Evolutionary conservation across 1,140 invertebrate genomes (phyloP).

Genomic region (Sitophilus oryzae): DNA sequence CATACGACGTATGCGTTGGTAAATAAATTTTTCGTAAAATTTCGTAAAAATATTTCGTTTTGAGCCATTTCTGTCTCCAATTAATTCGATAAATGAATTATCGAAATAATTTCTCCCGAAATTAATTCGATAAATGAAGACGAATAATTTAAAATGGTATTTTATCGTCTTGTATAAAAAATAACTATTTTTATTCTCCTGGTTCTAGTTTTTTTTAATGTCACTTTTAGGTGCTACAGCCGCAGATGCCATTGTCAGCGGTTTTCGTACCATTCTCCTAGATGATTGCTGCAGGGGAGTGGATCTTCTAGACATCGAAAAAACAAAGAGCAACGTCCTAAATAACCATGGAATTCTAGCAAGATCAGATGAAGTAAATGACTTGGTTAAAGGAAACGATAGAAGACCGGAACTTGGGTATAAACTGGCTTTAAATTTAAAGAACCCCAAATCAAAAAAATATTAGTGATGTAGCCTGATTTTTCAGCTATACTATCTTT

Average conservation of each 20-base stretch:
- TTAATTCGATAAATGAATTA: too few species aligned
- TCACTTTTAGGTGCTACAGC: slow-evolving; percentile 58
- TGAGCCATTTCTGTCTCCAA: too few species aligned
- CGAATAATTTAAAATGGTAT: neutral
- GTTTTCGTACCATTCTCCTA: slow-evolving; percentile 62
- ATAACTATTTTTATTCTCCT: neutral
- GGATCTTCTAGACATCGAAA: slow-evolving; percentile 48
- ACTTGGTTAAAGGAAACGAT: slow-evolving; percentile 53
- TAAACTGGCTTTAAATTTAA: slow-evolving; percentile 48
- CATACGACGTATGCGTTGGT: slow-evolving; percentile 80
- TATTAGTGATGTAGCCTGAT: neutral
- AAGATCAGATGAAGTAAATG: slow-evolving; percentile 51
- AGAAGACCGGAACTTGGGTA: slow-evolving; percentile 55
- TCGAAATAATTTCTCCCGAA: too few species aligned
- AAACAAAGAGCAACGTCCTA: slow-evolving; percentile 48
- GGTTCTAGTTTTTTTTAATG: too few species aligned
- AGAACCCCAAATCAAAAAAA: slow-evolving; percentile 10
- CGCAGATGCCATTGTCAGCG: slow-evolving; percentile 55
- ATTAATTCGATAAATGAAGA: too few species aligned
- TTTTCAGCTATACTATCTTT: too few species aligned
- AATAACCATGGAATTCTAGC: slow-evolving; percentile 52
- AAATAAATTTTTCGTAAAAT: too few species aligned
- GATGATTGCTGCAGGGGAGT: slow-evolving; percentile 68
- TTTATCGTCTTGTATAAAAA: too few species aligned
- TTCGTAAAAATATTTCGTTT: too few species aligned